Base-by-base conservation (phyloP, 2,888 invertebrate genomes). In the Acronicta psi region DNA sequence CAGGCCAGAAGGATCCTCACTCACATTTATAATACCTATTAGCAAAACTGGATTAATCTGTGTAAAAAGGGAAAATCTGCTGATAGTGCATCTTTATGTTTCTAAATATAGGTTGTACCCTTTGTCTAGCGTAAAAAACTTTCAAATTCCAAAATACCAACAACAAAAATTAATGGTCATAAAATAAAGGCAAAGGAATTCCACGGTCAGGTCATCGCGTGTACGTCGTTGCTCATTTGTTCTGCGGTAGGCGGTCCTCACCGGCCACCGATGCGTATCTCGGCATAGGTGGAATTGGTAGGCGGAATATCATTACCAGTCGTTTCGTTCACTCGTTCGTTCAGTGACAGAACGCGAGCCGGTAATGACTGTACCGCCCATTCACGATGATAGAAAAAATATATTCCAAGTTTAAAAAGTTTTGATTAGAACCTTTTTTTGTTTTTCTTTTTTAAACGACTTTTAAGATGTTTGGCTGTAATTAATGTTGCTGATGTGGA, bases 231-330 rank as follows among this genome's bases (percentile, higher is more conserved):
- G 81, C 80, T 85, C 84, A 87, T 89, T 87, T 87, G 87, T 89
- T 85, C 77, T 77, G 60, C 54, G 63, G 84, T 83, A 88, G 92
- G 93, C 92, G 92, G 87, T 73, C 54, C 73, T 72, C 58, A 66
- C 59, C 80, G 79, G 84, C 88, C 89, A 90, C 89, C 88, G 93
- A 93, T 93, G 90, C 88, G 88, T 93, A 92, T 93, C 92, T 92
- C 79, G 80, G 81, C 85, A 88, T 90, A 87, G 89, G 89, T 88
- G 85, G 90, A 92, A 91, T 91, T 86, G 88, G 91, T 92, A 85
- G 93, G 93, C 91, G 93, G 93, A 88, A 92, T 93, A 91, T 85
- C 85, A 92, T 93, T 92, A 93, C 83, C 77, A 20, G 34, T 41
- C 73, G 53, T 64, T 66, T 66, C 73, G 38, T 45, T 29, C 59